These are phyloP conservation scores for Eulemur macaco DNA, from an alignment of 2,113 vertebrate genomes.

Conservation along the genomic window DNA sequence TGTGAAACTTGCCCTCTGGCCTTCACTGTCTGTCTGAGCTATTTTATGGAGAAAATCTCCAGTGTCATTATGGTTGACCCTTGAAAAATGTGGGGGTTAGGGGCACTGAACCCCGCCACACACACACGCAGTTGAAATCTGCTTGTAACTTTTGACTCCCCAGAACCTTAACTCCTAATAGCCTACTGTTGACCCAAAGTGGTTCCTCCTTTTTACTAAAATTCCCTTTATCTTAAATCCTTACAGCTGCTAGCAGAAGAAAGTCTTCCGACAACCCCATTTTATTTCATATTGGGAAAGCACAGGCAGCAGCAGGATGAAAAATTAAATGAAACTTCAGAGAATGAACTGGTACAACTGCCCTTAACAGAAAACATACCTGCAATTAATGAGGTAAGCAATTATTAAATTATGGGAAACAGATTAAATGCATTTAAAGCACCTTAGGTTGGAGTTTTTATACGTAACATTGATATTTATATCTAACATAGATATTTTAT, in stretches of 20 bases:
- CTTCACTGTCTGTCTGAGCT: not conserved
- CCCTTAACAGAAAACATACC: constrained; percentile 84
- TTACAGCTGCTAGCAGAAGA: constrained; percentile 91
- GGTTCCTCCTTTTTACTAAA: not conserved
- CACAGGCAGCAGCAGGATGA: constrained; percentile 83
- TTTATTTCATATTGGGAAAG: constrained; percentile 93
- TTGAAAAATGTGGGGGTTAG: not conserved
- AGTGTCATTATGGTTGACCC: not conserved
- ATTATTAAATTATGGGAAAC: not conserved
- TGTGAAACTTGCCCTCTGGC: not conserved
- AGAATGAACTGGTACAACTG: constrained; percentile 61
- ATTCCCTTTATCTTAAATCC: not conserved
- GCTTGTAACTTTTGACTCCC: not conserved
- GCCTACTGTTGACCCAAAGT: not conserved
- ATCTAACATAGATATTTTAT: not conserved
- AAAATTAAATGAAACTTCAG: constrained; percentile 32
- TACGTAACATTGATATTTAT: too few species aligned
- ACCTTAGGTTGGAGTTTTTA: not conserved
- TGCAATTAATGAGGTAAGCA: constrained; percentile 90
- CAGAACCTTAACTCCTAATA: not conserved
- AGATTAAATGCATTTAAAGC: not conserved
- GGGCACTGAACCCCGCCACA: not conserved
- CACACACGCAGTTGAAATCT: not conserved
- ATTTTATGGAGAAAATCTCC: not conserved
- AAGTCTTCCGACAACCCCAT: constrained; percentile 91